Evolutionary conservation across 2,888 invertebrate genomes (phyloP).

Genomic region (Seira musarum): DNA sequence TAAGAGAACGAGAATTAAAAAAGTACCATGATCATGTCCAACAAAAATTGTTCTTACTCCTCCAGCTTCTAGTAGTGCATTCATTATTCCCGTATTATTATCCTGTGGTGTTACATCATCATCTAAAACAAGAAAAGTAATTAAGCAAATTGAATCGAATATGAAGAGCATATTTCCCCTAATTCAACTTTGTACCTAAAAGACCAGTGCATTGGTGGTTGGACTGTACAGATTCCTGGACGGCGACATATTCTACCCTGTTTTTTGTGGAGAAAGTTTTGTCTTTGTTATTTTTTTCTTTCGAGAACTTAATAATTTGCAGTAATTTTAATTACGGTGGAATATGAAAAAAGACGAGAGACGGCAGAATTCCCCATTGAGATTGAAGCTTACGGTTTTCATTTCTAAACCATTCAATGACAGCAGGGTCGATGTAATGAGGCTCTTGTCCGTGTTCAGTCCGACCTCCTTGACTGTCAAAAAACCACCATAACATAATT

Average conservation of each 20-base stretch:
- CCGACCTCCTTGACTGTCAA: slow-evolving; percentile 62
- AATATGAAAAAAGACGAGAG: slow-evolving; percentile 62
- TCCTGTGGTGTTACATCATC: slow-evolving; percentile 65
- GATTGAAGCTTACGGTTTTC: slow-evolving; percentile 40
- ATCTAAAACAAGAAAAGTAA: slow-evolving; percentile 40
- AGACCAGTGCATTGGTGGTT: too few relatives aligned
- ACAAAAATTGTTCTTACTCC: slow-evolving; percentile 57
- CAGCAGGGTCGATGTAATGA: slow-evolving; percentile 61
- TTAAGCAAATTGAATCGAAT: neutral
- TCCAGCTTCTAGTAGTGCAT: slow-evolving; percentile 53
- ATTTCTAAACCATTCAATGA: slow-evolving; percentile 58
- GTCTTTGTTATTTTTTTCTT: too few relatives aligned
- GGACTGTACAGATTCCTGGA: too few relatives aligned
- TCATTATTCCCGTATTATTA: slow-evolving; percentile 60
- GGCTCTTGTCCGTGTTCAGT: slow-evolving; percentile 59
- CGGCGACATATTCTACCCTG: too few relatives aligned
- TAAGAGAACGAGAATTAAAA: neutral
- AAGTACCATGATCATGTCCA: slow-evolving; percentile 63
- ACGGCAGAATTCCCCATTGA: slow-evolving; percentile 59
- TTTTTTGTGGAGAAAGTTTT: too few relatives aligned
- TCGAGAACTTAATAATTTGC: neutral
- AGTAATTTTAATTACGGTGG: slow-evolving; percentile 50
- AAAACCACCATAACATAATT: slow-evolving; percentile 60
- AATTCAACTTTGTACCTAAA: neutral
- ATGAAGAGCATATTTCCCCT: neutral